Conservation (phyloP, 2,888 invertebrate genomes). For the Eristalis intricaria region DNA sequence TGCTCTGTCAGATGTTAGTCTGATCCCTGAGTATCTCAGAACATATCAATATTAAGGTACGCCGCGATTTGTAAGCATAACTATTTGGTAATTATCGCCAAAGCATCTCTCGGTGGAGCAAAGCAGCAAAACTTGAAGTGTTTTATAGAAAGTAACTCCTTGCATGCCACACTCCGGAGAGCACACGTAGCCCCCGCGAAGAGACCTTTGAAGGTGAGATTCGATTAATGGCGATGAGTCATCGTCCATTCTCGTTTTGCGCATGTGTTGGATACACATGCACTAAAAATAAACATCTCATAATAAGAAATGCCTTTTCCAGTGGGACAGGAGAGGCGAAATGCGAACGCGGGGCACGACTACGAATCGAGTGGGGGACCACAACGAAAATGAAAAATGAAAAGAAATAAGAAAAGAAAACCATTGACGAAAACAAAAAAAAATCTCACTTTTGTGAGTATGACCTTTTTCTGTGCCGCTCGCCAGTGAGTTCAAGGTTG, state of each 20-base stretch:
- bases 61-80: conserved; percentile 21
- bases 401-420: conserved; percentile 32
- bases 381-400: conserved; percentile 25
- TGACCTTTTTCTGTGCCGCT: conserved; percentile 69
- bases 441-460: conserved; percentile 68
- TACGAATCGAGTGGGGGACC: conserved; percentile 25
- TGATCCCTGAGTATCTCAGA: conserved; percentile 11
- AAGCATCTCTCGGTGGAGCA: conserved; percentile 39
- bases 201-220: conserved; percentile 72
- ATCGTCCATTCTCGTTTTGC: conserved; percentile 65
- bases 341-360: conserved; percentile 8
- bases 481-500: conserved; percentile 68
- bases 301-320: conserved; percentile 70
- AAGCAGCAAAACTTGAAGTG: conserved; percentile 35
- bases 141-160: conserved; percentile 51
- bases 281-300: conserved; percentile 71
- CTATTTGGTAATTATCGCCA: conserved; percentile 64
- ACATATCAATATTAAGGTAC: background rate
- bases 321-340: conserved; percentile 26
- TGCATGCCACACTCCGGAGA: conserved; percentile 8
- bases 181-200: conserved; percentile 41
- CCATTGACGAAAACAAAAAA: conserved; percentile 37
- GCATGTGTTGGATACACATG: conserved; percentile 69
- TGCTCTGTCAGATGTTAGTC: conserved; percentile 41
- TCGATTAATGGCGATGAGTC: conserved; percentile 59